phyloP scores from a whole-genome alignment of 2,113 vertebrate genomes.

The Bufo gargarizans region DNA sequence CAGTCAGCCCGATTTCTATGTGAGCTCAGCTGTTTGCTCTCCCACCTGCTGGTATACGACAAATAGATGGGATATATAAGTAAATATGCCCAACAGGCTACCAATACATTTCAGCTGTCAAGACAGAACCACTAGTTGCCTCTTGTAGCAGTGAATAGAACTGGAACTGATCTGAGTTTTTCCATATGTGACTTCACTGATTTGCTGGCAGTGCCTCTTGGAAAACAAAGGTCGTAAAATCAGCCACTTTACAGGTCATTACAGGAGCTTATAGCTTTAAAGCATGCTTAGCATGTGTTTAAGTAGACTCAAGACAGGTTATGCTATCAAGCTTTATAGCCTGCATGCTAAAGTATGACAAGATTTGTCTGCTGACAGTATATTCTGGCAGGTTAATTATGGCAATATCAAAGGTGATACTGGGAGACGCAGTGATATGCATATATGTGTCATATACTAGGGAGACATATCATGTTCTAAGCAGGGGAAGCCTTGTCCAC shows the following conservation, averaged over 20 bases:
- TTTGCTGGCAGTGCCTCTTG: neutral
- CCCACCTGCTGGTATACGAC: conserved; percentile 13
- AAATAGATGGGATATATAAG: conserved; percentile 4
- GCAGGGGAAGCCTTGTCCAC: neutral
- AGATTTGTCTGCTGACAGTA: neutral
- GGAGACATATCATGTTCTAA: neutral
- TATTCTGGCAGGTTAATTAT: neutral
- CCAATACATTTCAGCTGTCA: neutral
- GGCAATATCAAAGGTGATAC: neutral
- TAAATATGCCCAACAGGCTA: neutral
- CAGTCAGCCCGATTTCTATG: neutral
- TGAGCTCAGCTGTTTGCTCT: neutral
- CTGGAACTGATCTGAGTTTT: conserved; percentile 12
- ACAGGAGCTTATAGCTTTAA: neutral
- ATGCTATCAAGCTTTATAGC: neutral
- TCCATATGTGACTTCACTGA: conserved; percentile 13
- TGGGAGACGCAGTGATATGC: neutral
- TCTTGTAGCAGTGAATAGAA: neutral
- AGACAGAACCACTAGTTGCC: neutral
- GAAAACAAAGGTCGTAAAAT: conserved; percentile 18
- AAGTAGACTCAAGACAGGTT: neutral
- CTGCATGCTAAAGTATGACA: conserved; percentile 2
- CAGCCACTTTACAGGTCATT: conserved; percentile 24
- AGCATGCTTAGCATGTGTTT: conserved; percentile 2
- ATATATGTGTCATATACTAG: neutral